Percentiles rank a stretch among this genome's conserved stretches.
Conservation (phyloP, 2,797 vertebrate species). For the Chiropotes sagulatus region DNA sequence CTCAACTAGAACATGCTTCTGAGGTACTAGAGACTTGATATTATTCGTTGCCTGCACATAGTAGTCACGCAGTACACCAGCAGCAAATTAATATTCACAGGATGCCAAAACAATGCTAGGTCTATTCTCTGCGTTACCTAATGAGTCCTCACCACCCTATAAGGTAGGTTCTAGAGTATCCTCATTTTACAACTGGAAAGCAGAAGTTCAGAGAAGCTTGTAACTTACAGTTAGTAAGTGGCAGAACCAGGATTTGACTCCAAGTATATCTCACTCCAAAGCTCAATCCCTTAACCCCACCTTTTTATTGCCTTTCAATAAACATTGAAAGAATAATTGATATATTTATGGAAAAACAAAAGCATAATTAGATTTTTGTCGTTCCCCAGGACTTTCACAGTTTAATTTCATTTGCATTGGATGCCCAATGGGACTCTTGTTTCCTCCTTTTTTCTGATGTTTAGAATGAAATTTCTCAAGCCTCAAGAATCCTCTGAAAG, state of each 20-base stretch:
- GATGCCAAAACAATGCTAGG: background rate
- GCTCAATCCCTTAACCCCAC: background rate
- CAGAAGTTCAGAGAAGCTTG: background rate
- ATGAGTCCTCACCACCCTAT: background rate
- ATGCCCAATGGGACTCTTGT: constrained; percentile 16
- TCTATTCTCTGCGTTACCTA: background rate
- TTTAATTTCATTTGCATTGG: constrained; percentile 64
- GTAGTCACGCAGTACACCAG: background rate
- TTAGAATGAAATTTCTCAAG: constrained; percentile 9
- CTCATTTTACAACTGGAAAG: background rate
- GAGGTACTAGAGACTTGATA: background rate
- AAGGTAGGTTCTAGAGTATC: background rate
- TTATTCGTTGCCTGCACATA: background rate
- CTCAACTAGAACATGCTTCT: background rate
- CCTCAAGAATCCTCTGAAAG: constrained; percentile 35
- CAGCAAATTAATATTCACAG: background rate
- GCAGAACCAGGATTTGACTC: background rate
- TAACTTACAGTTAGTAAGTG: background rate
- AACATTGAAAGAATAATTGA: constrained; percentile 59
- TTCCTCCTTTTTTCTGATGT: constrained; percentile 26
- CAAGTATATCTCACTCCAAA: background rate
- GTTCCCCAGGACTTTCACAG: constrained; percentile 8
- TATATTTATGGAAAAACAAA: constrained; percentile 65
- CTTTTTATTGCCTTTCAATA: constrained; percentile 56
- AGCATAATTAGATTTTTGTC: constrained; percentile 55